Conservation (phyloP, 2,888 invertebrate genomes). For the Tachina lurida region DNA sequence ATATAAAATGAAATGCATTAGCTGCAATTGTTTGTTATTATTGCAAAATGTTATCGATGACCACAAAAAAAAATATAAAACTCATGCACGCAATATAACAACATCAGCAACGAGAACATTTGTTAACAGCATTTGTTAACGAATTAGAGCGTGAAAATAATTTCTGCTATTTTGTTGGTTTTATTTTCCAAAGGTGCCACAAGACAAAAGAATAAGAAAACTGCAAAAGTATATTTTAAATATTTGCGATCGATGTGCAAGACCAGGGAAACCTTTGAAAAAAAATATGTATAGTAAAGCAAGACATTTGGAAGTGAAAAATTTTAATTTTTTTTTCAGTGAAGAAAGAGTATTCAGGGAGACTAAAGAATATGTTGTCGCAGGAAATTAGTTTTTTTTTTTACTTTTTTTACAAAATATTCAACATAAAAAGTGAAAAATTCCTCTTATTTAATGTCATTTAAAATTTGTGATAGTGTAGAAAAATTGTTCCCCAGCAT, state of each 20-base stretch:
- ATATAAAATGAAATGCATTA: constrained; percentile 49
- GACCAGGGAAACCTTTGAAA: constrained; percentile 15
- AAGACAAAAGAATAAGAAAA: constrained; percentile 54
- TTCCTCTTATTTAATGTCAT: too few species aligned
- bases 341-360: not conserved
- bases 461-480: too few species aligned
- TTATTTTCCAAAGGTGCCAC: constrained; percentile 41
- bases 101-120: constrained; percentile 23
- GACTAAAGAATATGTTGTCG: too few species aligned
- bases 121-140: constrained; percentile 67
- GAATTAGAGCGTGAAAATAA: constrained; percentile 66
- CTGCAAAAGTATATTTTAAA: constrained; percentile 20
- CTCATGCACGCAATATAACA: constrained; percentile 33
- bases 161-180: constrained; percentile 3
- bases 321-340: not conserved
- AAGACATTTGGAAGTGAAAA: not conserved
- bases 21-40: constrained; percentile 51
- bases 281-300: not conserved
- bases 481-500: too few species aligned
- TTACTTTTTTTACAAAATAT: too few species aligned
- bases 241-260: constrained; percentile 23
- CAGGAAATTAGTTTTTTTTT: too few species aligned
- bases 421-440: too few species aligned
- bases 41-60: constrained; percentile 61
- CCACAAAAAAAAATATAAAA: constrained; percentile 48